Evolutionary conservation across 1,140 invertebrate species (phyloP).

Genomic region (Neodiprion virginianus): DNA sequence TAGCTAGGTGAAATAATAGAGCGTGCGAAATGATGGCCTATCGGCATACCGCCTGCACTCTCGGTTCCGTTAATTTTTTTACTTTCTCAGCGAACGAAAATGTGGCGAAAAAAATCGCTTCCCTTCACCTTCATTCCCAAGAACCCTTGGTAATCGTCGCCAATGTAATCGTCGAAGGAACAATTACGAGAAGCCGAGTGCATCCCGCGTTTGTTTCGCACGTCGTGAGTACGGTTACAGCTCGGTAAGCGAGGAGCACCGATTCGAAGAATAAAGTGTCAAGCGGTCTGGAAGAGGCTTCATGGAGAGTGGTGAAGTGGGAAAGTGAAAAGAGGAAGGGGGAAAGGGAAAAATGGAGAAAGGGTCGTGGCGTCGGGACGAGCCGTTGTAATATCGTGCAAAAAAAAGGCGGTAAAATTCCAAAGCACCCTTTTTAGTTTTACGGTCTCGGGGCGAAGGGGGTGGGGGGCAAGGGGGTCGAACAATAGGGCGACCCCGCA

Average conservation of each 20-base stretch:
- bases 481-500: conserved; percentile 9
- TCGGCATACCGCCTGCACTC: background rate
- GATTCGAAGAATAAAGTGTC: conserved; percentile 10
- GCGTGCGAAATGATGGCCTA: no score
- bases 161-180: no score
- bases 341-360: background rate
- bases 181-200: no score
- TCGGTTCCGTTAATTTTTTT: background rate
- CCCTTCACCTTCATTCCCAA: no score
- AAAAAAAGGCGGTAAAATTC: conserved; percentile 8
- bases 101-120: no score
- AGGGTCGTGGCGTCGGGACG: background rate
- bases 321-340: background rate
- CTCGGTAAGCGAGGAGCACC: background rate
- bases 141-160: no score
- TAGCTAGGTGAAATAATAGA: no score
- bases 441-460: background rate
- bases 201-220: no score
- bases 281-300: background rate
- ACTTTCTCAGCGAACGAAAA: background rate
- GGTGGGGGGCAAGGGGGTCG: background rate
- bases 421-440: conserved; percentile 8
- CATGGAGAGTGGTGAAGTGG: background rate
- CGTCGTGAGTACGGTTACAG: no score
- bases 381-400: conserved; percentile 12